Evolutionary conservation across 1,140 invertebrate genomes (phyloP), one percentile per base, ranked within the genome.

Genomic region (Tetramorium alpestre): DNA sequence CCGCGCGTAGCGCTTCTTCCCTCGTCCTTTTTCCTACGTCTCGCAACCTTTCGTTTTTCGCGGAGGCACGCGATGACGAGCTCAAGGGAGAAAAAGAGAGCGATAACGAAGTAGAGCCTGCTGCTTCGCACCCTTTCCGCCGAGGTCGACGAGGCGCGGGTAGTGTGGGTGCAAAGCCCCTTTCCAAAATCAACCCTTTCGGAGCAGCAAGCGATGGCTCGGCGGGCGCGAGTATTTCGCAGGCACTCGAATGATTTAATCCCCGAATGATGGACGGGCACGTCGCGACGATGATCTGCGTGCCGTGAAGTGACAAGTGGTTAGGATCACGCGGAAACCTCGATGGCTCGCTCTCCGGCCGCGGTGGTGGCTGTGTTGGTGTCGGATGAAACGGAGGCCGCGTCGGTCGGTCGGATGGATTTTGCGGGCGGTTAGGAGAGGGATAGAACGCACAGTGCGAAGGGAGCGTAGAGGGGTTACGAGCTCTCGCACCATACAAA

Each of bases 241-340:
- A 88, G 84, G 80, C 92, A 91, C 88, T 92, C 90, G 89, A 93
- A 95, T 93, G 93, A 94, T 94, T 94, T 93, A 95, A 95, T 94
- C 94, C 93, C 93, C 88, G 93, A 93, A 94, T 95, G 95, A 95
- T 94, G 93, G 92, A 95, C 93, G 96, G 93, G 92, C 95, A 92
- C 95, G 96, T 96, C 96, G 96, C 90, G 94, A 94, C 96, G 96
- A 96, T 96, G 96, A 96, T 93, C 93, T 93, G 93, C 92, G 92
- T 93, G 93, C 92, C 94, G 93, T 93, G 89, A 94, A 94, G 92
- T 95, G 94, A 95, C 94, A 95, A 95, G 95, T 95, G 94, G 94
- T 94, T 91, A 91, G 95, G 95, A 95, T 95, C 95, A 95, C 91
- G 93, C 88, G 87, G 92, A 92, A 94, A 92, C 91, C 91, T 92